Conservation (phyloP, 1,140 invertebrate genomes). For the Idris sp. region DNA sequence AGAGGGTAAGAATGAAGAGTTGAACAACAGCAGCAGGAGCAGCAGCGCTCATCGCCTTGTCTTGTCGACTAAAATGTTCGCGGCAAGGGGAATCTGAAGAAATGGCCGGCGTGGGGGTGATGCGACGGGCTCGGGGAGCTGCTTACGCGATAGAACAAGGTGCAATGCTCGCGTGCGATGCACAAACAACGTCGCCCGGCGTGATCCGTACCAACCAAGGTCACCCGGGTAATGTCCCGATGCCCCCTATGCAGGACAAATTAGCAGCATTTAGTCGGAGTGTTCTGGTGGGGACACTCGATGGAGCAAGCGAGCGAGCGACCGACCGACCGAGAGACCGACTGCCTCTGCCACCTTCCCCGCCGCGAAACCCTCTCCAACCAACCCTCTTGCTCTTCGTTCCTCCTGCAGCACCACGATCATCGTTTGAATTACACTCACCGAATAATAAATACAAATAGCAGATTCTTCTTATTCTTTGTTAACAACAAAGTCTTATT, state of each 20-base stretch:
- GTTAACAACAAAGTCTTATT: too few species aligned
- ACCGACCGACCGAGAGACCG: slow-evolving; percentile 54
- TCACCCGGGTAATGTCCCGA: slow-evolving; percentile 79
- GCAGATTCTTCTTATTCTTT: too few species aligned
- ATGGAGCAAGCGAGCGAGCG: slow-evolving; percentile 54
- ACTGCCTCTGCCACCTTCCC: slow-evolving; percentile 34
- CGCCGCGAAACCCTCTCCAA: slow-evolving; percentile 9
- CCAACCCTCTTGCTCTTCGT: slow-evolving; percentile 3
- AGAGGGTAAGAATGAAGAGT: slow-evolving; percentile 46
- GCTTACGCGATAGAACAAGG: slow-evolving; percentile 75
- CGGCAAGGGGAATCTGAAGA: too few species aligned
- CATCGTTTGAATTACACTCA: slow-evolving; percentile 5
- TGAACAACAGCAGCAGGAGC: slow-evolving; percentile 16
- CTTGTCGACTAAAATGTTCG: too few species aligned
- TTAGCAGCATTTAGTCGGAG: slow-evolving; percentile 71
- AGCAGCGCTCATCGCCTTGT: slow-evolving; percentile 13
- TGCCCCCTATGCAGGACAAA: slow-evolving; percentile 79
- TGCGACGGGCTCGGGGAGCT: slow-evolving; percentile 11
- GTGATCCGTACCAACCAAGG: slow-evolving; percentile 74
- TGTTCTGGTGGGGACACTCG: slow-evolving; percentile 49
- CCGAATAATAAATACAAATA: too few species aligned
- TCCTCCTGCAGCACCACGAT: neutral
- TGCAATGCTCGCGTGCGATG: slow-evolving; percentile 77
- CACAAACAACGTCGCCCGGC: slow-evolving; percentile 73
- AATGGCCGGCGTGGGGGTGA: slow-evolving; percentile 4